Base-by-base conservation (phyloP, 1,140 invertebrate species). In the Olivierus martensii region DNA sequence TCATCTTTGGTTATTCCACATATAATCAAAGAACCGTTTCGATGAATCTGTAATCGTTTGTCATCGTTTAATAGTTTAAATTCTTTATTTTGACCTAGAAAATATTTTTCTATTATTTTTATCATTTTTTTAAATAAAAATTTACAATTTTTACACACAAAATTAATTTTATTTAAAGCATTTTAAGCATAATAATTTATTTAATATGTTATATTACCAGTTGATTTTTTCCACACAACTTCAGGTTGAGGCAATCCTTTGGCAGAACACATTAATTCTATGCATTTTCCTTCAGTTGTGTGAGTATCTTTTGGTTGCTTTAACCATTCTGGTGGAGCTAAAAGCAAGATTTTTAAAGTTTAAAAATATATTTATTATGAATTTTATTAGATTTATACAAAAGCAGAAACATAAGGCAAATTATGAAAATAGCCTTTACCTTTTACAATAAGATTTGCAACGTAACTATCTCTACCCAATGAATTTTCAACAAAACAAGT, bases 261-360 rank as follows among this genome's bases (percentile, higher is more conserved):
- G 0, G 88, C 87, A 67, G 87, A 82, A 62, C 90, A 94, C 64
- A 91, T 81, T 1, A 94, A 67, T 4, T 79, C 79, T 12, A 89
- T 77, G 59, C 83, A 81, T 65, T 87, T 79, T 2, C 84, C 83
- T 7, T 87, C 80, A 2, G 86, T 81, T 6, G 87, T 85, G 58
- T 80, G 87, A 5, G 83, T 77, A 63, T 94, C 87, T 59, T 79
- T 75, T 0, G 89, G 89, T 64, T 92, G 87, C 55, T 87, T 74
- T 3, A 86, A 79, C 91, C 91, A 95, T 62, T 83, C 78, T 14
- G 88, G 88, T 9, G 89, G 87, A 46, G 93, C 87, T 91, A 65
- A 53, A n/a, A n/a, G n/a, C n/a, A n/a, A n/a, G n/a, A n/a, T n/a
- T n/a, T n/a, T n/a, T n/a, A n/a, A n/a, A n/a, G n/a, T n/a, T n/a